A percentile compares a stretch with the other conserved stretches of the same genome.
These are phyloP conservation scores for Lymantria monacha DNA, from an alignment of 2,888 invertebrate species.

Conservation along the genomic window DNA sequence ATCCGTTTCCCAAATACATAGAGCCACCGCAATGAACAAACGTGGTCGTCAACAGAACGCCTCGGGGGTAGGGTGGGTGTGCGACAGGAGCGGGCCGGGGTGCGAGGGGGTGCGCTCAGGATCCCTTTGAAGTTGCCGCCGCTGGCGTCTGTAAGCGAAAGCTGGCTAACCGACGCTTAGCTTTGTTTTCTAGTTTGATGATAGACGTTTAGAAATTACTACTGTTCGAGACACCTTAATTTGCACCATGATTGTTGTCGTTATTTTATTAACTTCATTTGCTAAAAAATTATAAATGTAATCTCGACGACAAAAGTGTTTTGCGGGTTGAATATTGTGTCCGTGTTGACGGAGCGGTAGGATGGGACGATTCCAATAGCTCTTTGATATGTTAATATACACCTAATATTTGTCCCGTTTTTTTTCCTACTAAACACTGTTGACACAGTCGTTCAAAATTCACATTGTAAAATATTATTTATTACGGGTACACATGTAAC, in stretches of 20 bases:
- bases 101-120: conserved; percentile 52
- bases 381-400: conserved; percentile 69
- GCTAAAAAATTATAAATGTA: conserved; percentile 34
- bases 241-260: conserved; percentile 19
- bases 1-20: conserved; percentile 63
- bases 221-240: conserved; percentile 53
- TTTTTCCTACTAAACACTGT: conserved; percentile 34
- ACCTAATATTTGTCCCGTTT: conserved; percentile 47
- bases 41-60: conserved; percentile 54
- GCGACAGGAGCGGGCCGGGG: conserved; percentile 20
- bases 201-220: conserved; percentile 62
- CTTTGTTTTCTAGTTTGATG: conserved; percentile 78
- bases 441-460: too few species aligned
- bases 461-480: too few species aligned
- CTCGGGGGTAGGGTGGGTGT: conserved; percentile 38
- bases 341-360: conserved; percentile 36
- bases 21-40: conserved; percentile 62
- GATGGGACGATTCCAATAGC: conserved; percentile 42
- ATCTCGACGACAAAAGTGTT: conserved; percentile 44
- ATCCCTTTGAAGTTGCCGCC: conserved; percentile 76
- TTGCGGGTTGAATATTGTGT: conserved; percentile 30
- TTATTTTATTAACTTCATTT: conserved; percentile 7
- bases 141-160: conserved; percentile 73
- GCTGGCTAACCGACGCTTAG: conserved; percentile 75
- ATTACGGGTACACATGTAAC: too few species aligned